A percentile compares a stretch with the other conserved stretches of the same genome.
phyloP scores from a whole-genome alignment of 2,888 invertebrate species.

The Candidula unifasciata region DNA sequence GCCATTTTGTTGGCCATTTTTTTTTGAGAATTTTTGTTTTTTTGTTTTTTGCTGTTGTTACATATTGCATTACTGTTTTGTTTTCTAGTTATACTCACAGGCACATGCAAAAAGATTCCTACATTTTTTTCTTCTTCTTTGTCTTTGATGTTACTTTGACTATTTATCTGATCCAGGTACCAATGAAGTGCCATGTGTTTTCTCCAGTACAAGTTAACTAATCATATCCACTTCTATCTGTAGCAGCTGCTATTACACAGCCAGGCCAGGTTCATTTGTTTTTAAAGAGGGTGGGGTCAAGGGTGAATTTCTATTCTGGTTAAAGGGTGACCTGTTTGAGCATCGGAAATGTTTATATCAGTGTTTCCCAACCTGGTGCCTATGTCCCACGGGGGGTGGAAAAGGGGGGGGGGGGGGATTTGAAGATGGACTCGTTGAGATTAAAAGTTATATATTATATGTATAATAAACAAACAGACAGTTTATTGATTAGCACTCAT shows the following conservation, averaged over 20 bases:
- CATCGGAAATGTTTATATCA: no score
- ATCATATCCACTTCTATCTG: background rate
- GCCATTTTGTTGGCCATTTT: constrained; percentile 35
- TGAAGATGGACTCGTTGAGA: no score
- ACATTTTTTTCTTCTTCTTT: background rate
- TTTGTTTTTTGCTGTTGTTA: no score
- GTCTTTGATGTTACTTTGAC: background rate
- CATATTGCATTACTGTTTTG: constrained; percentile 2
- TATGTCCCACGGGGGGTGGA: no score
- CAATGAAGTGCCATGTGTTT: constrained; percentile 5
- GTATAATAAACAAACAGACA: no score
- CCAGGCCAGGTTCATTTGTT: background rate
- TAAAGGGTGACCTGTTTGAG: no score
- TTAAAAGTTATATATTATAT: no score
- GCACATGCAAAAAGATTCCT: background rate
- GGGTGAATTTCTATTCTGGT: no score
- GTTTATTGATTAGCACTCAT: no score
- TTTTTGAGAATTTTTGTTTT: constrained; percentile 10
- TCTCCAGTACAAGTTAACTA: background rate
- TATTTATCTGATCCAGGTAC: background rate
- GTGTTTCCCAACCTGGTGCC: no score
- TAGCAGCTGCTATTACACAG: background rate
- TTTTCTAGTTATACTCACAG: constrained; percentile 4
- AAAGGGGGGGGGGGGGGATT: no score
- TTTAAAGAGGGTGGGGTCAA: no score